phyloP scores from a whole-genome alignment of 2,888 invertebrate species.

The Orchesellides sinensis region DNA sequence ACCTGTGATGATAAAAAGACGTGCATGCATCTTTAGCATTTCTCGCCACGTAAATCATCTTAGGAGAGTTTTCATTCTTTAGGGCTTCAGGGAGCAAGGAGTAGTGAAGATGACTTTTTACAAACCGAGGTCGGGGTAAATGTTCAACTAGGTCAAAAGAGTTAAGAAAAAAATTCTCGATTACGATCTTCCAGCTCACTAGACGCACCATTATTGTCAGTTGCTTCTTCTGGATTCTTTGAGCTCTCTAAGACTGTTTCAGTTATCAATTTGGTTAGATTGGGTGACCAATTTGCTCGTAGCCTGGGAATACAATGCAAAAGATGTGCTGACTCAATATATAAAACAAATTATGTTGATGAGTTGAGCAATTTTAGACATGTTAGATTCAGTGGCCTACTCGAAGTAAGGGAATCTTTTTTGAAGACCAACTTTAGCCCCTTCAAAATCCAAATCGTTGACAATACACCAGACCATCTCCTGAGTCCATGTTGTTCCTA shows the following conservation, averaged over 20 bases:
- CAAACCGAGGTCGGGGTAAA: slow-evolving; percentile 73
- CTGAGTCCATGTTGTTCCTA: slow-evolving; percentile 88
- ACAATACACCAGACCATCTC: slow-evolving; percentile 86
- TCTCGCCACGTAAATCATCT: slow-evolving; percentile 90
- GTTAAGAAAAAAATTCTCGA: slow-evolving; percentile 55
- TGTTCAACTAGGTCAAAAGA: slow-evolving; percentile 62
- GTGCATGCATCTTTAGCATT: slow-evolving; percentile 92
- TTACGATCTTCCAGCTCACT: neutral
- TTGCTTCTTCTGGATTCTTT: slow-evolving; percentile 10
- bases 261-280: slow-evolving; percentile 44
- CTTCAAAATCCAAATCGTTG: slow-evolving; percentile 81
- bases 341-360: too few relatives aligned
- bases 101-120: slow-evolving; percentile 76
- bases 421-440: slow-evolving; percentile 79
- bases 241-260: slow-evolving; percentile 31
- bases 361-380: neutral
- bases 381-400: slow-evolving; percentile 77
- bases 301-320: neutral
- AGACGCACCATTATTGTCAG: neutral
- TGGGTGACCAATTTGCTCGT: slow-evolving; percentile 59
- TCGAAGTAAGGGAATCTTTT: slow-evolving; percentile 86
- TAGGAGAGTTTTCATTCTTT: slow-evolving; percentile 59
- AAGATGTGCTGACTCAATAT: too few relatives aligned
- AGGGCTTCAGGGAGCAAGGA: slow-evolving; percentile 74
- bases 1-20: slow-evolving; percentile 88